A percentile compares a stretch with the other conserved stretches of the same genome.
These are phyloP conservation scores for Drosophila parabipectinata DNA, from an alignment of 1,140 invertebrate genomes.

Conservation along the genomic window DNA sequence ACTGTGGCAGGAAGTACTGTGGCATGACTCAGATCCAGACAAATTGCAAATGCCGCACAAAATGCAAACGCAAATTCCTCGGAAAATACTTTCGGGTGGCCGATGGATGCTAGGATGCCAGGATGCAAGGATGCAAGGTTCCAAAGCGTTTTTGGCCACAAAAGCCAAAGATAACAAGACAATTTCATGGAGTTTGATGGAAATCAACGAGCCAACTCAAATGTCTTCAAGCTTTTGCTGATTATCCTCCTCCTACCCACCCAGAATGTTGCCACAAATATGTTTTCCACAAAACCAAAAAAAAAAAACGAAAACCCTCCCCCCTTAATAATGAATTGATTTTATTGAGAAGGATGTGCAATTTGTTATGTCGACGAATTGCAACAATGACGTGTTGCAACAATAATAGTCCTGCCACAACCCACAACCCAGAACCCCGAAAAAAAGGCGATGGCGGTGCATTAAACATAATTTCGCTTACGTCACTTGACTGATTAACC, in stretches of 20 bases:
- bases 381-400: slow-evolving; percentile 15
- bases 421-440: neutral
- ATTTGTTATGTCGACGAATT: slow-evolving; percentile 22
- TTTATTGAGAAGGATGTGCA: slow-evolving; percentile 6
- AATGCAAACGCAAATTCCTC: slow-evolving; percentile 60
- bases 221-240: slow-evolving; percentile 9
- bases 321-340: neutral
- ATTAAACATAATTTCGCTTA: slow-evolving; percentile 53
- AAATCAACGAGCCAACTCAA: slow-evolving; percentile 39
- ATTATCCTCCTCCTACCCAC: neutral
- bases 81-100: slow-evolving; percentile 43
- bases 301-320: neutral
- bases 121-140: neutral
- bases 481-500: slow-evolving; percentile 61
- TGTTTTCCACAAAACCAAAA: too few relatives aligned
- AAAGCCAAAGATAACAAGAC: slow-evolving; percentile 63
- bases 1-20: neutral
- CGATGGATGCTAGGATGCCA: neutral
- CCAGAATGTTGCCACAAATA: neutral
- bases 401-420: slow-evolving; percentile 2
- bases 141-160: slow-evolving; percentile 40
- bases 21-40: slow-evolving; percentile 17
- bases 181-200: slow-evolving; percentile 57
- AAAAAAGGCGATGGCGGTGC: slow-evolving; percentile 22
- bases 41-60: slow-evolving; percentile 65